These are phyloP conservation scores for Trisateles emortualis DNA, from an alignment of 2,888 invertebrate genomes.

Conservation along the genomic window DNA sequence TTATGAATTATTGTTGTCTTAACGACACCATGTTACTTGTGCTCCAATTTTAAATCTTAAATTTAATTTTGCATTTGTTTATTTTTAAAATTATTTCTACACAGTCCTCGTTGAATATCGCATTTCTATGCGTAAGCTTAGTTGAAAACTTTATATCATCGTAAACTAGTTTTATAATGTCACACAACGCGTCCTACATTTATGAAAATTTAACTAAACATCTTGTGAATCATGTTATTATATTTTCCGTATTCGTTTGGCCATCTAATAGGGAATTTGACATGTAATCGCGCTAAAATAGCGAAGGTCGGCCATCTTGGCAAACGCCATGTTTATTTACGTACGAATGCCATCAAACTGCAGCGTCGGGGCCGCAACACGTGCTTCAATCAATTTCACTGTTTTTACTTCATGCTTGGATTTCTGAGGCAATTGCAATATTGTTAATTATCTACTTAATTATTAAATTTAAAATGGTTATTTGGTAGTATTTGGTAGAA, in stretches of 20 bases:
- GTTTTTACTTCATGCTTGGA: conserved; percentile 34
- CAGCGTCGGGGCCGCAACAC: conserved; percentile 72
- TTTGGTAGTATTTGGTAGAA: too few relatives aligned
- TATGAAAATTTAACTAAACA: conserved; percentile 22
- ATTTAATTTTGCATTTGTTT: too few relatives aligned
- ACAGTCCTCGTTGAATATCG: not conserved
- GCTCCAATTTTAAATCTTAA: too few relatives aligned
- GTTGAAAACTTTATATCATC: not conserved
- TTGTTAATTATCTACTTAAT: too few relatives aligned
- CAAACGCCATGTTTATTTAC: conserved; percentile 83
- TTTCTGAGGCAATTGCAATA: not conserved
- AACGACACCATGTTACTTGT: not conserved
- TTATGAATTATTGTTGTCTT: not conserved
- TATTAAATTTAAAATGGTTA: too few relatives aligned
- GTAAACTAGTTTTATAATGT: not conserved
- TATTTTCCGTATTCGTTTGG: conserved; percentile 56
- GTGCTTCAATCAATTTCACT: conserved; percentile 72
- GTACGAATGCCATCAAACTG: conserved; percentile 81
- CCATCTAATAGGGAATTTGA: conserved; percentile 67
- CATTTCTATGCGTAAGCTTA: too few relatives aligned
- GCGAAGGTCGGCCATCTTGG: conserved; percentile 85
- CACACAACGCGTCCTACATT: conserved; percentile 12
- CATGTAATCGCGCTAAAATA: conserved; percentile 75
- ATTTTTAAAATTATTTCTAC: not conserved
- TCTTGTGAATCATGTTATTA: conserved; percentile 20